phyloP scores from a whole-genome alignment of 2,797 vertebrate genomes.

The Carcharodon carcharias region DNA sequence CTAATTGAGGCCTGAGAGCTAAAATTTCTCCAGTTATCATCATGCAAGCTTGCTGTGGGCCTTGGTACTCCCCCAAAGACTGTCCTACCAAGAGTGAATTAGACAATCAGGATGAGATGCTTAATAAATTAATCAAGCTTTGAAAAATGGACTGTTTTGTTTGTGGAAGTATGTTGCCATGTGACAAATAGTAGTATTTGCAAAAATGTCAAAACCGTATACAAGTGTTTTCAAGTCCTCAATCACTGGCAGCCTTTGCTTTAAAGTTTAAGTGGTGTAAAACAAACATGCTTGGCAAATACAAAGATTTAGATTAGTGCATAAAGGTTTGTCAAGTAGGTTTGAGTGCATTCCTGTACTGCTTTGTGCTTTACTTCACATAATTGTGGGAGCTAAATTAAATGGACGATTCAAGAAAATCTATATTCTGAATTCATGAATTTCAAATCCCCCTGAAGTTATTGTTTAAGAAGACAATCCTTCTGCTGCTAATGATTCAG shows the following conservation, averaged over 20 bases:
- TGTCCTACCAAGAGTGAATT: not conserved
- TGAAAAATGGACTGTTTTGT: not conserved
- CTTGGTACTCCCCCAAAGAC: not conserved
- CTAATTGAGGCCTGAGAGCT: not conserved
- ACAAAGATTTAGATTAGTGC: not conserved
- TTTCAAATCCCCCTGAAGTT: not conserved
- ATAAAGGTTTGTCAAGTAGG: not conserved
- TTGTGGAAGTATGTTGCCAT: not conserved
- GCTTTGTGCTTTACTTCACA: not conserved
- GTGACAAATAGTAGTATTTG: not conserved
- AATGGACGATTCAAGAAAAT: not conserved
- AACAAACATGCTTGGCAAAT: slow-evolving; percentile 16
- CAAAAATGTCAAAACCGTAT: slow-evolving; percentile 1
- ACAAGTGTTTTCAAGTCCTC: not conserved
- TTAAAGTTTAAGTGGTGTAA: not conserved
- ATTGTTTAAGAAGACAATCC: not conserved
- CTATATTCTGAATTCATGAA: not conserved
- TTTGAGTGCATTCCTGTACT: not conserved
- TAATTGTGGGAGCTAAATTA: not conserved
- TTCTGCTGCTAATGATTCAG: not conserved
- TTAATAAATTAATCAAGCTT: not conserved
- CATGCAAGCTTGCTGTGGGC: not conserved
- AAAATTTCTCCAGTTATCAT: not conserved
- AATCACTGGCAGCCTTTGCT: not conserved
- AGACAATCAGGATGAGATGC: not conserved